These are phyloP conservation scores for Argyresthia albistria DNA, from an alignment of 2,888 invertebrate species.

Conservation along the genomic window DNA sequence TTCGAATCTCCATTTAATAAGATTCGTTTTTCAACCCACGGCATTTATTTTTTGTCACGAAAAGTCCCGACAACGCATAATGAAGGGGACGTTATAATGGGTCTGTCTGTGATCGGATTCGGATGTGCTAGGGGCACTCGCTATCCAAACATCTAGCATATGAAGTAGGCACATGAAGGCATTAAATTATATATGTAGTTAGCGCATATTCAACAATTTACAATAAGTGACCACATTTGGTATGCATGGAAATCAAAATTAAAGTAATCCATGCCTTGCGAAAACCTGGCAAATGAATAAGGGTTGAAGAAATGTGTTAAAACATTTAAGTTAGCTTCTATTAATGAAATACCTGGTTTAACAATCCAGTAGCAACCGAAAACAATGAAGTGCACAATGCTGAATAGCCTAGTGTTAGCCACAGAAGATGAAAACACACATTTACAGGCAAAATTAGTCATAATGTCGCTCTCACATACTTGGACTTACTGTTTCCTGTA, in stretches of 20 bases:
- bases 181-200: no score
- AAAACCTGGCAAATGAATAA: constrained; percentile 20
- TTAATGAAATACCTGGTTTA: constrained; percentile 4
- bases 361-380: constrained; percentile 32
- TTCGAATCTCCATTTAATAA: no score
- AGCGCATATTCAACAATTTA: no score
- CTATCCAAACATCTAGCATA: background rate
- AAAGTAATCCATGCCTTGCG: constrained; percentile 22
- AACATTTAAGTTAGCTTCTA: constrained; percentile 21
- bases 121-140: background rate
- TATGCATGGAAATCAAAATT: background rate
- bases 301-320: constrained; percentile 18
- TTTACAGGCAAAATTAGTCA: constrained; percentile 46
- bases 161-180: background rate
- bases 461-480: constrained; percentile 54
- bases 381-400: constrained; percentile 38
- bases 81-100: background rate
- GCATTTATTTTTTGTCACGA: background rate
- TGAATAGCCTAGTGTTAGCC: constrained; percentile 50
- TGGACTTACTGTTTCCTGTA: constrained; percentile 85
- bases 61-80: background rate
- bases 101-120: background rate
- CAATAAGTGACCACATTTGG: no score
- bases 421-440: constrained; percentile 54
- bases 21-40: no score